Evolutionary conservation across 2,888 invertebrate genomes (phyloP), one percentile per base, ranked within the genome.

Genomic region (Atethmia centrago): DNA sequence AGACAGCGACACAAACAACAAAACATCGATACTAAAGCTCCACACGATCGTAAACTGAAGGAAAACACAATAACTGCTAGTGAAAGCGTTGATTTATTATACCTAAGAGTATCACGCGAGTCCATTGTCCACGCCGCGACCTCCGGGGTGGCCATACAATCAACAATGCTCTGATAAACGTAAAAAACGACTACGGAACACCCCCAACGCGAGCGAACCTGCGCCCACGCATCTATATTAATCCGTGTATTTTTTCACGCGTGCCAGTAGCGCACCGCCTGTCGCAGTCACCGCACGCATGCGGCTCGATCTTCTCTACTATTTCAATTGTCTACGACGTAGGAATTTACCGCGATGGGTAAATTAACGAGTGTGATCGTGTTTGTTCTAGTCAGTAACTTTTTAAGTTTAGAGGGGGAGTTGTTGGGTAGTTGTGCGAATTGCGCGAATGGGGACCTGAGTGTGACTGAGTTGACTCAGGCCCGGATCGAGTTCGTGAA

Each of bases 401-500:
- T 89, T 76, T 86, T 91, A 85, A 92, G 91, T 89, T 90, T 92
- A 71, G 92, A 93, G 40, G 91, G 93, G n/a, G 88, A 89, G 81
- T 89, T 90, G 89, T 87, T 93, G 73, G 94, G 93, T 28, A 92
- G 92, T 78, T 95, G 96, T 87, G 92, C 94, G 9, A 94, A 93
- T 65, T 95, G 95, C 90, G 95, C 92, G 36, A 93, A 92, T 58
- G 94, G 94, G 10, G 97, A 97, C 51, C 83, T 94, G 36, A 92
- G 90, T 74, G 93, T 92, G 63, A 96, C 97, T 59, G 97, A 97
- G 85, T 92, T 98, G 69, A 98, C 97, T 0, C 97, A 97, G 51
- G 96, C 98, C 53, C 95, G 98, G 80, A 97, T 98, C 79, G 98
- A 98, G 92, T 98, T 98, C 87, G 98, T 98, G 64, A 98, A 98